A percentile compares a stretch with the other conserved stretches of the same genome.
Evolutionary conservation across 2,113 vertebrate genomes (phyloP).

Genomic region (Phaethon lepturus): DNA sequence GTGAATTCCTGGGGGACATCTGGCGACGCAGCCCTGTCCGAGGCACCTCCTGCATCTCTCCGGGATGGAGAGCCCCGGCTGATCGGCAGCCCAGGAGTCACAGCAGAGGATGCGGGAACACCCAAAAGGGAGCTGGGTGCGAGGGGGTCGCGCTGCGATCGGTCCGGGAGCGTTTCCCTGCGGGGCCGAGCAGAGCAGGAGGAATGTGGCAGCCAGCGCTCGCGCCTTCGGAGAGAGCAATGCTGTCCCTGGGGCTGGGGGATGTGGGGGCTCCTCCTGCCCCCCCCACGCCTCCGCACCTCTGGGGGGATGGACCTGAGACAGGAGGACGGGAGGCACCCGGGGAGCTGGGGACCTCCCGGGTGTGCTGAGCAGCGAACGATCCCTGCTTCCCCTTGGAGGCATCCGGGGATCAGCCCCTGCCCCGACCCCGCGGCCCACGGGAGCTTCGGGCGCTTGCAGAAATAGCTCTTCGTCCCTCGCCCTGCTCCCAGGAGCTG

Average conservation of each 20-base stretch:
- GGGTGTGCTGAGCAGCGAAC: not conserved
- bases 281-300: fast-evolving
- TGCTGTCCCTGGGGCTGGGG: not conserved
- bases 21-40: not conserved
- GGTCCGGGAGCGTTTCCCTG: not conserved
- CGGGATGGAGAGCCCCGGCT: not conserved
- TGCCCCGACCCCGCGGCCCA: not conserved
- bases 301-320: not conserved
- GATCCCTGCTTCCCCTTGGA: not conserved
- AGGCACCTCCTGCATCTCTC: not conserved
- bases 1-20: not conserved
- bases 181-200: not conserved
- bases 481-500: not conserved
- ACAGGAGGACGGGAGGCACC: not conserved
- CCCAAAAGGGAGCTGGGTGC: not conserved
- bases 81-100: not conserved
- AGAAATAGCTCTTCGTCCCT: not conserved
- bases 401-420: not conserved
- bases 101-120: not conserved
- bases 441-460: fast-evolving
- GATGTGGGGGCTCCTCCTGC: fast-evolving
- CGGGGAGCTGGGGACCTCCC: not conserved
- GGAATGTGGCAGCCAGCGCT: not conserved
- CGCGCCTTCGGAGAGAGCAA: not conserved
- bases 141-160: fast-evolving